Percentiles rank a stretch among this genome's conserved stretches.
phyloP scores from a whole-genome alignment of 2,888 invertebrate species.

The Chaitophorus viminalis region DNA sequence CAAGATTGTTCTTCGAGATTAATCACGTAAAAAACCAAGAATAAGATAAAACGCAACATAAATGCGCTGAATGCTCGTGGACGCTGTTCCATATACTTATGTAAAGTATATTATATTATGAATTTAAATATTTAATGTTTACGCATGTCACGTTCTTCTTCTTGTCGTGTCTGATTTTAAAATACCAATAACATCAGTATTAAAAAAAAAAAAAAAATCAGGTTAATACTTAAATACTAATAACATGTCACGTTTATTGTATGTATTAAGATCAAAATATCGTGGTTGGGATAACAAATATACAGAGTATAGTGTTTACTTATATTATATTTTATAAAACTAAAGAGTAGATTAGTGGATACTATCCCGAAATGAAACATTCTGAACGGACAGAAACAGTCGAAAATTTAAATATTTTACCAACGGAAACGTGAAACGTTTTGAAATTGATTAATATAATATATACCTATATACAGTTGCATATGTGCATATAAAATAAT shows the following conservation, averaged over 20 bases:
- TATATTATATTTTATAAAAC: neutral
- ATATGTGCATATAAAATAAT: neutral
- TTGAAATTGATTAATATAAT: neutral
- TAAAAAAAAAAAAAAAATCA: too few species aligned
- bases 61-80: neutral
- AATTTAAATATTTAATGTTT: neutral
- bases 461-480: neutral
- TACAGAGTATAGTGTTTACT: neutral
- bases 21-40: constrained; percentile 7
- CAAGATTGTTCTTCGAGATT: neutral
- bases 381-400: neutral
- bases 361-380: neutral
- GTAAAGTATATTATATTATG: constrained; percentile 1
- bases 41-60: constrained; percentile 4
- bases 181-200: too few species aligned
- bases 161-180: too few species aligned
- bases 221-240: too few species aligned
- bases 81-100: neutral
- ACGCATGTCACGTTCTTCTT: too few species aligned
- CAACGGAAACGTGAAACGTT: neutral
- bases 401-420: neutral
- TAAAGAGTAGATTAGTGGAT: neutral
- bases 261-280: neutral
- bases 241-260: neutral
- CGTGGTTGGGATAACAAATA: neutral